Percentiles rank a stretch among this genome's conserved stretches.
phyloP scores from a whole-genome alignment of 1,140 invertebrate genomes.

The Drosophila orena region DNA sequence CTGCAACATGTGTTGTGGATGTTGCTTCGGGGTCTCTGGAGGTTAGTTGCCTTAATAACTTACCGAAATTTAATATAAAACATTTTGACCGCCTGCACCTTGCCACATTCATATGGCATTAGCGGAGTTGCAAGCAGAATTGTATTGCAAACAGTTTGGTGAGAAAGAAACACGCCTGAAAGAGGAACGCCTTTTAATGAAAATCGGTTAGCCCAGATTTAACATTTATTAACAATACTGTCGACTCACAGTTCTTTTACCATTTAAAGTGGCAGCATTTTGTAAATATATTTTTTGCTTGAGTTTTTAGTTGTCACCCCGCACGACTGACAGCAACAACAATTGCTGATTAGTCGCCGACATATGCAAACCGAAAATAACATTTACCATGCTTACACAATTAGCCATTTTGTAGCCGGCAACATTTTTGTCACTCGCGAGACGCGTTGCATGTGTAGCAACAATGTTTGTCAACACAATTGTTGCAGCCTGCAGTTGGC shows the following conservation, averaged over 20 bases:
- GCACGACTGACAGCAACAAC: constrained; percentile 63
- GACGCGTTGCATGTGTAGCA: constrained; percentile 75
- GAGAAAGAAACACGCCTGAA: not conserved
- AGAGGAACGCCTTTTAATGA: not conserved
- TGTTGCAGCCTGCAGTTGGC: constrained; percentile 21
- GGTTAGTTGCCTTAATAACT: constrained; percentile 50
- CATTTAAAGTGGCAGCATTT: constrained; percentile 2
- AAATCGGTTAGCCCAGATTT: not conserved
- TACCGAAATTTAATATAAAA: constrained; percentile 75
- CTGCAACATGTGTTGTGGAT: constrained; percentile 41
- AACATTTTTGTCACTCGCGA: constrained; percentile 78
- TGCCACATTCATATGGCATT: constrained; percentile 42
- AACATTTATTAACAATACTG: not conserved
- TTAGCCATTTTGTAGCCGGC: constrained; percentile 80
- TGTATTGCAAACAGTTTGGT: constrained; percentile 1
- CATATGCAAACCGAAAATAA: constrained; percentile 60
- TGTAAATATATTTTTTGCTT: constrained; percentile 17
- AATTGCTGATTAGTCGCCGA: constrained; percentile 67
- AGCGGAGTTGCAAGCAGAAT: not conserved
- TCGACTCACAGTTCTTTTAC: not conserved
- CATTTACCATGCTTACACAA: constrained; percentile 69
- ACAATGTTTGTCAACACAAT: constrained; percentile 82
- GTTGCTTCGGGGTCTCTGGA: constrained; percentile 15
- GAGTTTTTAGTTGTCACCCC: constrained; percentile 18
- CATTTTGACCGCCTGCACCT: constrained; percentile 56